Base-by-base conservation (phyloP, 2,888 invertebrate genomes). In the Pherbina coryleti region DNA sequence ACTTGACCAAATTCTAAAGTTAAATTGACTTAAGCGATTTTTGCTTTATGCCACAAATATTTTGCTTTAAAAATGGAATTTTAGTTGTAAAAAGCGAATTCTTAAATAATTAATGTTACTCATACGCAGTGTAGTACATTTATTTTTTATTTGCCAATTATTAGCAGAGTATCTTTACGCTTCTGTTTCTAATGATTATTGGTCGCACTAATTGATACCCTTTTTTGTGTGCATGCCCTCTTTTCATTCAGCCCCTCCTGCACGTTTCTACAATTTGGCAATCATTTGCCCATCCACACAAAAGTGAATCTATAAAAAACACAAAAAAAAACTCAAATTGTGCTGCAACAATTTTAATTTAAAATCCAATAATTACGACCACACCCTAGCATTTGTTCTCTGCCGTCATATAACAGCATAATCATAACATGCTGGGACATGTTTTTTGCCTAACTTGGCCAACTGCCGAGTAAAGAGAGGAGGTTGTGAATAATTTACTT, bases 361-460 rank as follows among this genome's bases (percentile, higher is more conserved):
- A n/a, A 9, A 31, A 25, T 51, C 17, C 22, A 49, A 69, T 69
- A 11, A 64, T 57, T 34, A 19, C 34, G 17, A 5, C 37, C 60
- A 60, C 25, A 3, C 22, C 57, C 22, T 22, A 57, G 37, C n/a
- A 17, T 34, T 67, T 19, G 44, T 17, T 14, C 31, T 51, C 28
- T 53, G 14, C n/a, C 14, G 22, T 17, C 17, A 17, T 19, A 5
- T 22, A 25, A 60, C 28, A 14, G 17, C 60, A 60, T 60, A 60
- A 60, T 25, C 14, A 60, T 14, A 44, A 44, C 57, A 22, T 37
- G 44, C 64, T 34, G 14, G 17, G 14, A 28, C n/a, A 9, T 31
- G 25, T 19, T 44, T 44, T 44, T 37, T 34, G 3, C 5, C 44
- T 67, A 67, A 67, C 67, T 67, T 67, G 67, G 67, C 67, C 49